Evolutionary conservation across 2,888 invertebrate species (phyloP).

Genomic region (Drosophila neoperkinsi): DNA sequence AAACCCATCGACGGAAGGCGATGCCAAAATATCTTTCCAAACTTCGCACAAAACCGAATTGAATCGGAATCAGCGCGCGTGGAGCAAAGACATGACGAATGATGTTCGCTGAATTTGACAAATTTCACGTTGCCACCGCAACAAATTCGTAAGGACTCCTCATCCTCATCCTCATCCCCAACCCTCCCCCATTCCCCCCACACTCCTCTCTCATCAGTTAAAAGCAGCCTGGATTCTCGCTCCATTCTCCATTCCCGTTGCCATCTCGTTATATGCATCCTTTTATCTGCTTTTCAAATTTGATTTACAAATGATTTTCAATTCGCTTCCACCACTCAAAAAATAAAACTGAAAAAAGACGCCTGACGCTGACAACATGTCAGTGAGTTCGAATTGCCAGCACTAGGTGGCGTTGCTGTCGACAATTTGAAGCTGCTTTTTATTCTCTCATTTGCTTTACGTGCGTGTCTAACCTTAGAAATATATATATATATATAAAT

Average conservation of each 20-base stretch:
- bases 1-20: not conserved
- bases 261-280: conserved; percentile 50
- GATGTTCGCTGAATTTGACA: conserved; percentile 69
- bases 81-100: conserved; percentile 62
- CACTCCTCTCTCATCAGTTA: not conserved
- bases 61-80: conserved; percentile 45
- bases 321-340: conserved; percentile 43
- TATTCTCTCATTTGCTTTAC: conserved; percentile 10
- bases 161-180: not conserved
- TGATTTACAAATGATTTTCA: conserved; percentile 73
- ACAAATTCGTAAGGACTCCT: conserved; percentile 25
- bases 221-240: conserved; percentile 17
- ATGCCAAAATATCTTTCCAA: conserved; percentile 13
- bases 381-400: conserved; percentile 33
- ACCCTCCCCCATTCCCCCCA: rapidly evolving
- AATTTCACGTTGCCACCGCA: conserved; percentile 51
- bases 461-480: conserved; percentile 34
- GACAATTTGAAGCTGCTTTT: conserved; percentile 4
- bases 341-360: not conserved
- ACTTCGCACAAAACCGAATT: conserved; percentile 36
- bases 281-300: conserved; percentile 60
- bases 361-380: conserved; percentile 43
- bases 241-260: conserved; percentile 11
- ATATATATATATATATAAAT: conserved; percentile 3
- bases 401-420: conserved; percentile 36